Percentiles rank a stretch among this genome's conserved stretches.
Conservation (phyloP, 2,888 invertebrate genomes). For the Bibio marci region DNA sequence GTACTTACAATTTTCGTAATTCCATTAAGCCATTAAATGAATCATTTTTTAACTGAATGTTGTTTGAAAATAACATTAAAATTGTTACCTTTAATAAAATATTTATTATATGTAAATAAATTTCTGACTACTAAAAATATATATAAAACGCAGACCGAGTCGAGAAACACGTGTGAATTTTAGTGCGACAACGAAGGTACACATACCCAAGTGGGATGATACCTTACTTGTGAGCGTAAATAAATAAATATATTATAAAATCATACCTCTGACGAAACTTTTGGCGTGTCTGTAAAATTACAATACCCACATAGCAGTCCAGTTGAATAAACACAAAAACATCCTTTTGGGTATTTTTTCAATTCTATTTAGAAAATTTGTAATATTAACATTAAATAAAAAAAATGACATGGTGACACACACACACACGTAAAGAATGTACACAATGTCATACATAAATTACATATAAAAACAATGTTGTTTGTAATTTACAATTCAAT, state of each 20-base stretch:
- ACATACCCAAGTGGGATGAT: too few species aligned
- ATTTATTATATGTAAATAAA: too few species aligned
- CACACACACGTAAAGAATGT: too few species aligned
- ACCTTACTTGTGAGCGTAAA: too few species aligned
- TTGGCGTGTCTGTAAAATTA: conserved; percentile 7
- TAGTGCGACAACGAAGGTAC: too few species aligned
- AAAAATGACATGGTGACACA: too few species aligned
- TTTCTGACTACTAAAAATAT: not conserved
- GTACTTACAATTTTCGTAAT: not conserved
- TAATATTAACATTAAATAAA: not conserved
- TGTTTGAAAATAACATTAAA: not conserved
- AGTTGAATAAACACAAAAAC: conserved; percentile 15
- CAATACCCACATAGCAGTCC: conserved; percentile 7
- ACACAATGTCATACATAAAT: too few species aligned
- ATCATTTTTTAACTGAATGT: not conserved
- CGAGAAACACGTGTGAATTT: too few species aligned
- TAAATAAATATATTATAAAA: not conserved
- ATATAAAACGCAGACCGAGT: too few species aligned
- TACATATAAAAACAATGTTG: too few species aligned
- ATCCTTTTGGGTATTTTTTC: conserved; percentile 7
- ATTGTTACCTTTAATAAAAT: not conserved
- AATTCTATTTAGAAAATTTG: not conserved
- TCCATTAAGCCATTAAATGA: not conserved
- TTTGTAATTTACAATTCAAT: too few species aligned
- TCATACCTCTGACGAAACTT: conserved; percentile 3